Base-by-base conservation (phyloP, 2,888 invertebrate species). In the Drosophila planitibia region DNA sequence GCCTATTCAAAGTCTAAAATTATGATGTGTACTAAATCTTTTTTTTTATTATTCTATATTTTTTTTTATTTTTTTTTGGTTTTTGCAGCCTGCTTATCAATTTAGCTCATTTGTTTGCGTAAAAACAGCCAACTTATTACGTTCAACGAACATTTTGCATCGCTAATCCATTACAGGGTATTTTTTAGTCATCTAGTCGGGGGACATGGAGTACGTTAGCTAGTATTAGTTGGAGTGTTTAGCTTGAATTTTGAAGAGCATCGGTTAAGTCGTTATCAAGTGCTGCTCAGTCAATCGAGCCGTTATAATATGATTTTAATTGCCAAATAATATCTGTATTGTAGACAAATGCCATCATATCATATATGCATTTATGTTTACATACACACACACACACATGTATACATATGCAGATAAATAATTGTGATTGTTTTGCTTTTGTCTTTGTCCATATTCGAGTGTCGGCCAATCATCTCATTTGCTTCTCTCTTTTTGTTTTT, bases 341-440 rank as follows among this genome's bases (percentile, higher is more conserved):
- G 28, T 4, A n/a, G 7, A 49, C 32, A 51, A 19, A 30, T 4
- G n/a, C 32, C 59, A 60, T 59, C 19, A 30, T 41, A 22, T 44
- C 39, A 16, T 16, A 16, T 4, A 47, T 25, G 19, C 19, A 54
- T 22, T 51, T 33, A 54, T 22, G 28, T 32, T 37, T 22, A 61
- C 37, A 30, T n/a, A n/a, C 44, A 28, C 44, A 19, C n/a, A 19
- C 47, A 37, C 33, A 59, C 25, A 49, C 22, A 53, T 44, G 22
- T 22, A 14, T 3, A 6, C 22, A 14, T 7, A 19, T 9, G 19
- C 28, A 4, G 35, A 51, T 41, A 49, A 67, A 55, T 67, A 77
- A 77, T 70, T 78, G 66, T 47, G 77, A 52, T 76, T 79, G 65
- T 57, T 72, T 72, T 60, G 54, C 67, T 59, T 65, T 62, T 61